Conservation (phyloP, 2,113 vertebrate genomes). For the Eupsittula cactorum region DNA sequence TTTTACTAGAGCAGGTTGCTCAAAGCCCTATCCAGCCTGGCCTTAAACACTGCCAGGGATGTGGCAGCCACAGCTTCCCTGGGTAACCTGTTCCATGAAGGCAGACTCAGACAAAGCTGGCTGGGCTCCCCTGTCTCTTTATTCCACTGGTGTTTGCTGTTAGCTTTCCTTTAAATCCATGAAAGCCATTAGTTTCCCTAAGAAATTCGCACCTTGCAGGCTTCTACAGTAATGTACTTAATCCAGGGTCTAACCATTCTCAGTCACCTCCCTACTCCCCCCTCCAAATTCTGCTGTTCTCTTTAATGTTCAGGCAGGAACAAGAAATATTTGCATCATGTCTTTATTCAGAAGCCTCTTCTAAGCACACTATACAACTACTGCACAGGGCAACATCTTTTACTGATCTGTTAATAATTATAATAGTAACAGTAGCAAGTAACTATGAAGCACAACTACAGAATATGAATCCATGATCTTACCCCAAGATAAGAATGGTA, state of each 20-base stretch:
- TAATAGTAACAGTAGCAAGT: not conserved
- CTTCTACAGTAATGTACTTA: not conserved
- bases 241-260: not conserved
- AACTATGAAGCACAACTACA: not conserved
- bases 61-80: not conserved
- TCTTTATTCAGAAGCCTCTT: not conserved
- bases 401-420: not conserved
- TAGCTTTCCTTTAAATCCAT: not conserved
- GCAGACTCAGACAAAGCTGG: not conserved
- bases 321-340: not conserved
- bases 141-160: not conserved
- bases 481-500: not conserved
- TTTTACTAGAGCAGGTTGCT: not conserved
- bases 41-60: not conserved
- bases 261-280: rapidly evolving
- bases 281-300: not conserved
- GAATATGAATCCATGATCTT: not conserved
- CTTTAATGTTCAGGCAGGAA: not conserved
- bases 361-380: not conserved
- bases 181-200: not conserved
- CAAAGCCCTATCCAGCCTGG: not conserved
- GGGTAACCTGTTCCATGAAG: rapidly evolving
- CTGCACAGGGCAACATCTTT: not conserved
- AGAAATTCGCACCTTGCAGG: not conserved
- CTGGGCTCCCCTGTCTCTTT: not conserved